Evolutionary conservation across 2,797 vertebrate genomes (phyloP), one percentile per base, ranked within the genome.

Genomic region (Trachurus trachurus): DNA sequence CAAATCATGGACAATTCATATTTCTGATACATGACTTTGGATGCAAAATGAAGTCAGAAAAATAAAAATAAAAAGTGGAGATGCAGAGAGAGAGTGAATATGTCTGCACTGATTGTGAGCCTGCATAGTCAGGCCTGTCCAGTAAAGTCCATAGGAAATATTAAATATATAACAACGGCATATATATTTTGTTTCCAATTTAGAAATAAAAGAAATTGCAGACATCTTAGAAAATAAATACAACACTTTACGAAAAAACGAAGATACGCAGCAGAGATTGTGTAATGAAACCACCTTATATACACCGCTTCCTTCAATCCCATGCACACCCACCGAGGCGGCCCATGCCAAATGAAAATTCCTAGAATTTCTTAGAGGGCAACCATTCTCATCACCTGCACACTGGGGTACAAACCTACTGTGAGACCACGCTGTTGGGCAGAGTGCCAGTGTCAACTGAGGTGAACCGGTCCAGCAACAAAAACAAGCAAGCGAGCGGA

Each of bases 361-460:
- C 83, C 78, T 85, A 1, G 74, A 84, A 87, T 93, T 89, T 91
- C 78, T 89, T 76, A 94, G 93, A 94, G 93, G 89, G 88, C 93
- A 94, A 80, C 79, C 81, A 67, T 90, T 91, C 86, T 90, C 84
- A 87, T 90, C 92, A 90, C 91, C 85, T 87, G 91, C 91, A 86
- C 84, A 74, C 85, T 72, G 69, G 87, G 91, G 87, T 83, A 61
- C 84, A 52, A 61, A 86, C 87, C 89, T 60, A 87, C 90, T 90
- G 91, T 78, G 89, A 94, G 89, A 83, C 86, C 89, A 80, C 74
- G 87, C 81, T 61, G 77, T 63, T 62, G 77, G 93, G 92, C 90
- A 78, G 16, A 34, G 54, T 37, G 86, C 89, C 94, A 86, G 79
- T 84, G 82, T 92, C 87, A 93, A 89, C 90, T 40, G 77, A 89